These are phyloP conservation scores for Anneissia japonica DNA, from an alignment of 35 echinoderm and acorn worm species.

Conservation along the genomic window DNA sequence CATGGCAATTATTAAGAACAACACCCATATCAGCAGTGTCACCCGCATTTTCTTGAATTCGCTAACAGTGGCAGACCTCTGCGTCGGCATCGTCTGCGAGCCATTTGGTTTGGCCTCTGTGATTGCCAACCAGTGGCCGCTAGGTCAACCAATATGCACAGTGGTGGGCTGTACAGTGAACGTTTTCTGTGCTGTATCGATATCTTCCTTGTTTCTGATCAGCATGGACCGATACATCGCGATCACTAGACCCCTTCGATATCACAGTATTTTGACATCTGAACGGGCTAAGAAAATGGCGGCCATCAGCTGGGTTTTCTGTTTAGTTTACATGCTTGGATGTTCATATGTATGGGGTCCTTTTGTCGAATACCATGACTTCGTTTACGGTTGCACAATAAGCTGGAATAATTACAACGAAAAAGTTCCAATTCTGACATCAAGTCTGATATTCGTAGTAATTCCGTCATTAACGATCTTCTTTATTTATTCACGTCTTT, in stretches of 20 bases:
- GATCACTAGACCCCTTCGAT: constrained; percentile 24
- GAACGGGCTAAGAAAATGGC: neutral
- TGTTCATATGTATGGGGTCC: neutral
- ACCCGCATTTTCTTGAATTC: neutral
- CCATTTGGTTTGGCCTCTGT: constrained; percentile 10
- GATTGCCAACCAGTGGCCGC: neutral
- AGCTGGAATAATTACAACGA: neutral
- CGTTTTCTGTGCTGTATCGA: neutral
- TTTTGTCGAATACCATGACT: neutral
- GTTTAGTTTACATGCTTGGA: neutral
- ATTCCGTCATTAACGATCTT: neutral
- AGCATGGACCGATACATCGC: constrained; percentile 30
- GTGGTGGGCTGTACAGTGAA: constrained; percentile 1
- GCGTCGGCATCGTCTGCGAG: constrained; percentile 1
- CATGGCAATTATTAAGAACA: neutral
- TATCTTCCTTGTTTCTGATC: neutral
- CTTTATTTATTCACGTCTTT: neutral
- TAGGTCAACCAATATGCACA: neutral
- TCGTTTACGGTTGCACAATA: neutral
- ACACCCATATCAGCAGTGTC: neutral
- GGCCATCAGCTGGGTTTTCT: neutral
- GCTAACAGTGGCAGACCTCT: constrained; percentile 20
- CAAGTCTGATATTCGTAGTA: neutral
- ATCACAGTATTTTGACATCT: constrained; percentile 6
- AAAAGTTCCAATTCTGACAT: neutral